A percentile compares a stretch with the other conserved stretches of the same genome.
Conservation (phyloP, 2,797 vertebrate species). For the Luscinia luscinia region DNA sequence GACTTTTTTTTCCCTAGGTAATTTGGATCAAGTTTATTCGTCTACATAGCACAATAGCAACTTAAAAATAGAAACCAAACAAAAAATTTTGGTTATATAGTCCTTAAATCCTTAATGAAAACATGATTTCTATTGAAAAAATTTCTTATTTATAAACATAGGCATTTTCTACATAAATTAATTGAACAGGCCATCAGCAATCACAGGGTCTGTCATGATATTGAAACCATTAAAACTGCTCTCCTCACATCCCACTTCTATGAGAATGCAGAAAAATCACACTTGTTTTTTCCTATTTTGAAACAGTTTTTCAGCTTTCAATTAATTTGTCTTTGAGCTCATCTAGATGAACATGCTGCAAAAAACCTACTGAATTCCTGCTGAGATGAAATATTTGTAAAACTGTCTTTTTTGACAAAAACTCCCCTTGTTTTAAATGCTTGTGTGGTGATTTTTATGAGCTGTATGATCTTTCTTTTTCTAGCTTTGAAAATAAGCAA, state of each 20-base stretch:
- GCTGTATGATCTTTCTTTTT: background rate
- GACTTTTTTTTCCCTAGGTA: background rate
- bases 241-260: background rate
- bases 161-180: background rate
- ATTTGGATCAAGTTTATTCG: background rate
- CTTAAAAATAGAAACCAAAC: background rate
- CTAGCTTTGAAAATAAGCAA: background rate
- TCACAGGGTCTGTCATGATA: background rate
- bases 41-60: background rate
- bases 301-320: conserved; percentile 29
- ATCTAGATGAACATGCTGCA: background rate
- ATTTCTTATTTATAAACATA: background rate
- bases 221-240: background rate
- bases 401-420: conserved; percentile 44
- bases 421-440: background rate
- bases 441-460: background rate
- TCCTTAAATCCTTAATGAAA: background rate
- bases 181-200: background rate
- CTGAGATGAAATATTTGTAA: conserved; percentile 24
- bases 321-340: conserved; percentile 23
- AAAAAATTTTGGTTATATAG: background rate
- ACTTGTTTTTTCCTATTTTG: background rate
- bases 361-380: background rate
- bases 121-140: background rate
- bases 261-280: background rate